Evolutionary conservation across 2,797 vertebrate species (phyloP).

Genomic region (Triplophysa bombifrons): DNA sequence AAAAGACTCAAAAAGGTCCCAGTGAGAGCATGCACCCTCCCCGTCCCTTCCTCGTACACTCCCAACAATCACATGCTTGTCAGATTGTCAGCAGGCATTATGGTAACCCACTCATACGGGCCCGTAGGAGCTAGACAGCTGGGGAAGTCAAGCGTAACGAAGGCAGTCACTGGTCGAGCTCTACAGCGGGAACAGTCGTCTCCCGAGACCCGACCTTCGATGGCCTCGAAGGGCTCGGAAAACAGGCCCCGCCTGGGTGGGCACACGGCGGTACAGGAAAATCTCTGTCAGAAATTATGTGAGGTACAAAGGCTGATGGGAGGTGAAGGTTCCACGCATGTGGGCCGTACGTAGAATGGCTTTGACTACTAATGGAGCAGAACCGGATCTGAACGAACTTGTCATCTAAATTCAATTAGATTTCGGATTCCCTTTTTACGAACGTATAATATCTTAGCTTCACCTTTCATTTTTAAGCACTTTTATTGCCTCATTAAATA

Average conservation of each 20-base stretch:
- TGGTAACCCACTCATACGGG: slow-evolving; percentile 61
- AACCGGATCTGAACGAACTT: slow-evolving; percentile 18
- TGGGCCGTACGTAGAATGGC: neutral
- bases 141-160: slow-evolving; percentile 70
- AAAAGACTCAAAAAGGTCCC: slow-evolving; percentile 72
- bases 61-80: slow-evolving; percentile 72
- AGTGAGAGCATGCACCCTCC: slow-evolving; percentile 60
- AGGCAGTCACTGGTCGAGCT: slow-evolving; percentile 62
- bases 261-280: slow-evolving; percentile 47
- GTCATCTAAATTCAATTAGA: slow-evolving; percentile 10
- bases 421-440: neutral
- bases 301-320: slow-evolving; percentile 38
- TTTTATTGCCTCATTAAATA: slow-evolving; percentile 43
- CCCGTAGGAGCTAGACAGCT: slow-evolving; percentile 64
- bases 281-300: slow-evolving; percentile 57
- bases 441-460: slow-evolving; percentile 2
- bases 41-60: slow-evolving; percentile 54
- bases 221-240: slow-evolving; percentile 44
- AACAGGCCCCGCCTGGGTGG: slow-evolving; percentile 44
- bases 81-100: slow-evolving; percentile 77
- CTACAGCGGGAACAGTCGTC: slow-evolving; percentile 62
- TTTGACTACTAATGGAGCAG: slow-evolving; percentile 1
- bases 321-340: slow-evolving; percentile 41
- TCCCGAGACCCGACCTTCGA: slow-evolving; percentile 65
- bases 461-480: slow-evolving; percentile 39